Percentiles rank a stretch among this genome's conserved stretches.
These are phyloP conservation scores for Caradrina kadenii DNA, from an alignment of 2,888 invertebrate genomes.

Conservation along the genomic window DNA sequence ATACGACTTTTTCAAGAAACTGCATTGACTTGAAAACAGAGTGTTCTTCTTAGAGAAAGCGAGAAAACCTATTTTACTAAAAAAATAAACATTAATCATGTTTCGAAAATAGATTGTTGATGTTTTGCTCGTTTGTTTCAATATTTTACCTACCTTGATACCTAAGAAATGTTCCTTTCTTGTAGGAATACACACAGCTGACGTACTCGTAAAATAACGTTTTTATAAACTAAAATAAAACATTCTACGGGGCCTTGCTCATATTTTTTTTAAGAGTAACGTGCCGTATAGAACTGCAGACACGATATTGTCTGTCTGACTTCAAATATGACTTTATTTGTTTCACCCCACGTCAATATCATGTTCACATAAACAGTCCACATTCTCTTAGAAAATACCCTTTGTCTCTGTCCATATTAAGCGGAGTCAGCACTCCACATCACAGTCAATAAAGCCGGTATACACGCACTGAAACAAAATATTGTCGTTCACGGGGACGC, in stretches of 20 bases:
- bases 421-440: constrained; percentile 31
- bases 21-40: too few relatives aligned
- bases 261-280: not conserved
- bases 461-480: constrained; percentile 61
- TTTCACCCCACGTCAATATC: constrained; percentile 25
- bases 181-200: constrained; percentile 9
- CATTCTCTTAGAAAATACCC: constrained; percentile 19
- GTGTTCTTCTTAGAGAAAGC: too few relatives aligned
- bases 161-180: not conserved
- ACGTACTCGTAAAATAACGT: not conserved
- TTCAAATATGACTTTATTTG: constrained; percentile 25
- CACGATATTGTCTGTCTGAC: not conserved
- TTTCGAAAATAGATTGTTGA: too few relatives aligned
- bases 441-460: constrained; percentile 46
- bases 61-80: too few relatives aligned
- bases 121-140: not conserved
- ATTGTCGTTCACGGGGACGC: constrained; percentile 50
- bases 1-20: too few relatives aligned
- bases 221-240: not conserved
- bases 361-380: constrained; percentile 17
- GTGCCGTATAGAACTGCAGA: constrained; percentile 13
- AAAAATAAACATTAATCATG: too few relatives aligned
- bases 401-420: constrained; percentile 32
- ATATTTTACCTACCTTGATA: not conserved
- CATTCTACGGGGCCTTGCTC: not conserved